phyloP scores from a whole-genome alignment of 2,797 vertebrate genomes.

The Acropternis orthonyx region DNA sequence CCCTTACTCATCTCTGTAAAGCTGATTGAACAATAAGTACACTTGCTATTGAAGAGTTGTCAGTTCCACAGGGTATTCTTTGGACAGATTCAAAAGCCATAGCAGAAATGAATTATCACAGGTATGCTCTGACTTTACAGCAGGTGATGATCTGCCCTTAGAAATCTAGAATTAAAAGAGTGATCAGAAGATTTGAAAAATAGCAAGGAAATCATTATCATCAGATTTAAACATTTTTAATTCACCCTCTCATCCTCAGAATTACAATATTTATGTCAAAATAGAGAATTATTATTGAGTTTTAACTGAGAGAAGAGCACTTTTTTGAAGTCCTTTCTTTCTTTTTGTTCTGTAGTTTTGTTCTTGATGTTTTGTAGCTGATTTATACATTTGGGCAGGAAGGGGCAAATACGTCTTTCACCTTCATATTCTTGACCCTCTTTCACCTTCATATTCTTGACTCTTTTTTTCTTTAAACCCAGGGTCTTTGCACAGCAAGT shows the following conservation, averaged over 20 bases:
- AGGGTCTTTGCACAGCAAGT: constrained; percentile 14
- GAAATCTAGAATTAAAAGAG: neutral
- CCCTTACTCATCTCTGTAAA: neutral
- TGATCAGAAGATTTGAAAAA: neutral
- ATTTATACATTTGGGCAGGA: neutral
- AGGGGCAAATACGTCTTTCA: neutral
- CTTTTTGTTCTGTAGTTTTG: neutral
- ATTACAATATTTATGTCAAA: neutral
- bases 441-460: neutral
- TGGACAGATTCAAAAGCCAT: accelerated
- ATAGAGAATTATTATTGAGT: neutral
- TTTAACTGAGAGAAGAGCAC: neutral
- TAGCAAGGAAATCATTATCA: neutral
- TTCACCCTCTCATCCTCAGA: neutral
- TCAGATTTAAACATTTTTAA: neutral
- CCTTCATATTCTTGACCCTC: neutral
- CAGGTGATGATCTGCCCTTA: neutral
- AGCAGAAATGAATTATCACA: neutral
- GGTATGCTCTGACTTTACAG: neutral
- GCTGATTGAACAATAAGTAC: neutral
- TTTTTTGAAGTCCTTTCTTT: neutral
- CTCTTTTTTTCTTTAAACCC: neutral
- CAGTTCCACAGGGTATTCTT: neutral
- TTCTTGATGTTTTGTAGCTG: neutral
- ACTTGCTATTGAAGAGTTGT: neutral